These are phyloP conservation scores for Aleiodes alternator DNA, from an alignment of 2,888 invertebrate genomes.

Conservation along the genomic window DNA sequence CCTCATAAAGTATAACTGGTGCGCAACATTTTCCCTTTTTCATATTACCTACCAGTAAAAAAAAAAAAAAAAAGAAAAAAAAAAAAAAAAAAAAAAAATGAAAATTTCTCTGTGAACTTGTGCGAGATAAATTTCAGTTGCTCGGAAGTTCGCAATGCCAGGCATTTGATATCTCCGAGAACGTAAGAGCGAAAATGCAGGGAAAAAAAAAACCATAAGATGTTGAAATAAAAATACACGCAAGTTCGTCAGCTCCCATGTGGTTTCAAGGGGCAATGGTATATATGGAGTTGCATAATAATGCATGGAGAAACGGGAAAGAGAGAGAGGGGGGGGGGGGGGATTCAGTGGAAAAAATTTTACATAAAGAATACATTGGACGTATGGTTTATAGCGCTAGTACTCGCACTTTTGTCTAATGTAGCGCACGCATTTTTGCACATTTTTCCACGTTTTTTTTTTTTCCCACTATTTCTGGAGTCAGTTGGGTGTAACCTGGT, in stretches of 20 bases:
- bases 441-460: no score
- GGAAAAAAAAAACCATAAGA: not conserved
- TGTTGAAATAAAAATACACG: slow-evolving; percentile 1
- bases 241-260: slow-evolving; percentile 11
- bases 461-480: no score
- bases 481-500: no score
- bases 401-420: no score
- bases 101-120: slow-evolving; percentile 38
- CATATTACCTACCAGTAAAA: no score
- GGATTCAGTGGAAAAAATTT: no score
- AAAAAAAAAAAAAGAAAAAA: slow-evolving; percentile 9
- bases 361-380: no score
- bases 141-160: slow-evolving; percentile 34
- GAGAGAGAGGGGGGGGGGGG: no score
- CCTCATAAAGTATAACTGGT: slow-evolving; percentile 44
- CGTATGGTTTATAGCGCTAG: no score
- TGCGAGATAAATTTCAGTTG: slow-evolving; percentile 43
- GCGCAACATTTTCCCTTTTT: slow-evolving; percentile 42
- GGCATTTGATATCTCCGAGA: slow-evolving; percentile 11
- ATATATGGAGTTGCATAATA: no score
- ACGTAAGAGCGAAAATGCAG: slow-evolving; percentile 1
- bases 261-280: not conserved
- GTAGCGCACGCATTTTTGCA: no score
- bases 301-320: not conserved
- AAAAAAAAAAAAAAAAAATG: slow-evolving; percentile 1